phyloP scores from a whole-genome alignment of 1,140 invertebrate species.

The Hycleus cichorii region DNA sequence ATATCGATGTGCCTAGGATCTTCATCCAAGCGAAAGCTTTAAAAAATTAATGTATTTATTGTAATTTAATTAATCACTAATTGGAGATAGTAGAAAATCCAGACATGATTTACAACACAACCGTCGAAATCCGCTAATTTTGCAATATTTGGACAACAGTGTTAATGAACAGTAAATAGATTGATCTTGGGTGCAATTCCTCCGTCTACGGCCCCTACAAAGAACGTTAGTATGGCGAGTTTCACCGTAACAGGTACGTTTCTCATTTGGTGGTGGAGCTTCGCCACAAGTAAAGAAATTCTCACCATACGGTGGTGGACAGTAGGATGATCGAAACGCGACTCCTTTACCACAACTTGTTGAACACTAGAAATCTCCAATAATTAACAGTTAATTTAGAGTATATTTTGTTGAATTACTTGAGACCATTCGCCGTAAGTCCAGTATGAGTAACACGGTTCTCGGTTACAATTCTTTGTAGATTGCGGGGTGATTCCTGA shows the following conservation, averaged over 20 bases:
- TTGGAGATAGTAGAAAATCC: conserved; percentile 2
- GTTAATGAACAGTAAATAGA: conserved; percentile 45
- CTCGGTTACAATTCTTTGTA: conserved; percentile 51
- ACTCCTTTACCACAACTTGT: conserved; percentile 64
- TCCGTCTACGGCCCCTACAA: conserved; percentile 29
- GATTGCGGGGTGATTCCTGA: conserved; percentile 41
- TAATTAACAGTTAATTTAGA: neutral
- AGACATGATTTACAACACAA: conserved; percentile 50
- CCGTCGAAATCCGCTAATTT: conserved; percentile 46
- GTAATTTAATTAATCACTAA: neutral
- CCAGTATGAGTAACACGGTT: conserved; percentile 60
- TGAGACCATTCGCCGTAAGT: conserved; percentile 59
- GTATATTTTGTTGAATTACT: conserved; percentile 42
- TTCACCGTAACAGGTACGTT: conserved; percentile 36
- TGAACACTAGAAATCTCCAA: conserved; percentile 59
- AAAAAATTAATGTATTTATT: too few relatives aligned
- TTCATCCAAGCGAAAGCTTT: conserved; percentile 87
- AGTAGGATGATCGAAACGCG: conserved; percentile 56
- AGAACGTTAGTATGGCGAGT: conserved; percentile 19
- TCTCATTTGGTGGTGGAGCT: conserved; percentile 38
- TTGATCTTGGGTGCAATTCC: conserved; percentile 40
- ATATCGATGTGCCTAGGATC: conserved; percentile 79
- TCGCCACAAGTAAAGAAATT: conserved; percentile 46
- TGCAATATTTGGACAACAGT: conserved; percentile 47
- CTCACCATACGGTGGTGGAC: conserved; percentile 47